Evolutionary conservation across 1,140 invertebrate genomes (phyloP).

Genomic region (Diachasmimorpha longicaudata): DNA sequence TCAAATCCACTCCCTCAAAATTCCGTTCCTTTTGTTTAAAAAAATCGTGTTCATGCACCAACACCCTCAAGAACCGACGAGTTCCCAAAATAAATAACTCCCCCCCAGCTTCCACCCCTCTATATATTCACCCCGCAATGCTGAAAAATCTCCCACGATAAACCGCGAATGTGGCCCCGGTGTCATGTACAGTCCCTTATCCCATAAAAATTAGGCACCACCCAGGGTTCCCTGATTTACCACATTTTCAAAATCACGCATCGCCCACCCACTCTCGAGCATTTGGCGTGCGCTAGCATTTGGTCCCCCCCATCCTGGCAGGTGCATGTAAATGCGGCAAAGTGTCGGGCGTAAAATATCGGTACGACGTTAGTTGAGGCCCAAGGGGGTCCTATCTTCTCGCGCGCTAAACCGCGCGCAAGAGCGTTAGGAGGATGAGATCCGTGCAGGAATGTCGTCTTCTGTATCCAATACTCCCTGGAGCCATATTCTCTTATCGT

Average conservation of each 20-base stretch:
- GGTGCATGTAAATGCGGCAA: conserved; percentile 3
- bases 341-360: conserved; percentile 6
- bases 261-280: neutral
- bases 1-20: no score
- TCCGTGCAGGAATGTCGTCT: conserved; percentile 30
- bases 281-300: neutral
- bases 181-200: neutral
- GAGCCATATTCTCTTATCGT: conserved; percentile 27
- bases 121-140: no score
- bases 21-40: no score
- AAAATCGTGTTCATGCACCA: no score
- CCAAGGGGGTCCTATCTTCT: neutral
- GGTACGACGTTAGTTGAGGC: neutral
- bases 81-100: no score
- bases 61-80: no score
- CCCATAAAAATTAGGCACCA: neutral
- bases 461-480: conserved; percentile 8
- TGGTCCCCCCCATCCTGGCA: neutral
- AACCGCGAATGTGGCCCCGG: no score
- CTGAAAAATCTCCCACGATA: no score
- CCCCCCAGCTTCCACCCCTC: no score
- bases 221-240: neutral
- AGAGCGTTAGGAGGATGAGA: conserved; percentile 14
- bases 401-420: neutral
- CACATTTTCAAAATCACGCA: neutral